A percentile compares a stretch with the other conserved stretches of the same genome.
phyloP scores from a whole-genome alignment of 2,797 vertebrate genomes.

The Dryobates pubescens region DNA sequence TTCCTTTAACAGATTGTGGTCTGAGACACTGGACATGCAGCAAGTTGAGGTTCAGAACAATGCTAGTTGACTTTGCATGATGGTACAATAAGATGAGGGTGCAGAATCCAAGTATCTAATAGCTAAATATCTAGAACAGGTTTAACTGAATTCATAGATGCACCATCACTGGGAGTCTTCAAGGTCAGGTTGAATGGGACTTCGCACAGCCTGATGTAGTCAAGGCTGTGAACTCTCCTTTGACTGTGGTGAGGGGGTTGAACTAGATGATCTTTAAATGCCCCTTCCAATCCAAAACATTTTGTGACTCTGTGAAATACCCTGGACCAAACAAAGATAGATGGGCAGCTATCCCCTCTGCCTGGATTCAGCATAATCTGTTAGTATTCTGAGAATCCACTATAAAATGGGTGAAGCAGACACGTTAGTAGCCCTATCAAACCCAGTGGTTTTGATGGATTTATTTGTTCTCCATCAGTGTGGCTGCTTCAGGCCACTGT shows the following conservation, averaged over 20 bases:
- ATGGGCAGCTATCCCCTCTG: background rate
- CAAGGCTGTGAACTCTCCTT: background rate
- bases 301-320: background rate
- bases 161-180: background rate
- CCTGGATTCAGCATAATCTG: background rate
- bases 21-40: background rate
- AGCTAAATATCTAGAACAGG: fast-evolving
- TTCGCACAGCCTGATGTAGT: background rate
- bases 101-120: background rate
- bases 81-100: background rate
- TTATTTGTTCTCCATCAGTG: background rate
- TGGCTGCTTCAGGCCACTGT: background rate
- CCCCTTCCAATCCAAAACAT: background rate
- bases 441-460: background rate
- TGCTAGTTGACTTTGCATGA: background rate
- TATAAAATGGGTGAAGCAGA: background rate
- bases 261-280: background rate
- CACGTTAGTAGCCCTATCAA: background rate
- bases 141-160: background rate
- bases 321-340: background rate
- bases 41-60: background rate
- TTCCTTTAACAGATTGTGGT: background rate
- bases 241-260: fast-evolving
- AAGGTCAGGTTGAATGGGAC: background rate
- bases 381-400: background rate